Conservation (phyloP, 2,888 invertebrate genomes). For the Plagodis dolabraria region DNA sequence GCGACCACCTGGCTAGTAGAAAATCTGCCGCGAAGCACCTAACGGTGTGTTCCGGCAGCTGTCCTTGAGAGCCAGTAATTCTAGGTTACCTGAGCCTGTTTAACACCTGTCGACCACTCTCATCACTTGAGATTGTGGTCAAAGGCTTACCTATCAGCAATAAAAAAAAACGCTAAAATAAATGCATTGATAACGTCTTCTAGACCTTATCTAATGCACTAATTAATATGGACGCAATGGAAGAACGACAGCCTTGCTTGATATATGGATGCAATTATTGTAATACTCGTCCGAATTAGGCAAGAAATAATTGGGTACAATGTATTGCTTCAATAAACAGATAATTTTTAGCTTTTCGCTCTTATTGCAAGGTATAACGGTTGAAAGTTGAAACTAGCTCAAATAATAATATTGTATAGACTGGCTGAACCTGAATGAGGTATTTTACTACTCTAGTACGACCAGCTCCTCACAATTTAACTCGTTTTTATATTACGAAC, state of each 20-base stretch:
- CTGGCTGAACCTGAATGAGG: slow-evolving; percentile 11
- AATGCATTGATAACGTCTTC: slow-evolving; percentile 3
- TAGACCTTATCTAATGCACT: not conserved
- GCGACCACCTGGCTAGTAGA: too few relatives aligned
- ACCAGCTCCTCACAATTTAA: slow-evolving; percentile 8
- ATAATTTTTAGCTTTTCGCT: not conserved
- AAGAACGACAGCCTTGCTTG: slow-evolving; percentile 11
- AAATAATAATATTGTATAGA: not conserved
- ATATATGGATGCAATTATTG: slow-evolving; percentile 19
- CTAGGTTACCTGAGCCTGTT: too few relatives aligned
- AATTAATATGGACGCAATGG: slow-evolving; percentile 2
- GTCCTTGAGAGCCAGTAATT: too few relatives aligned
- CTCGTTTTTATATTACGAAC: slow-evolving; percentile 7
- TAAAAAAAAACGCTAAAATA: not conserved
- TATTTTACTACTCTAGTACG: slow-evolving; percentile 10
- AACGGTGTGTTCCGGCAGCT: too few relatives aligned
- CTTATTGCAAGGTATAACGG: slow-evolving; percentile 3
- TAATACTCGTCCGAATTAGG: slow-evolving; percentile 18
- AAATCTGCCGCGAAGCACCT: too few relatives aligned
- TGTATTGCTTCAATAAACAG: slow-evolving; percentile 14
- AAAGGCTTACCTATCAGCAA: too few relatives aligned
- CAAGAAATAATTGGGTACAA: slow-evolving; percentile 12
- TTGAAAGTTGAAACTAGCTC: slow-evolving; percentile 5
- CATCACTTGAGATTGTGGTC: too few relatives aligned
- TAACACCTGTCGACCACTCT: too few relatives aligned